These are phyloP conservation scores for Xestia xanthographa DNA, from an alignment of 2,888 invertebrate genomes.

Conservation along the genomic window DNA sequence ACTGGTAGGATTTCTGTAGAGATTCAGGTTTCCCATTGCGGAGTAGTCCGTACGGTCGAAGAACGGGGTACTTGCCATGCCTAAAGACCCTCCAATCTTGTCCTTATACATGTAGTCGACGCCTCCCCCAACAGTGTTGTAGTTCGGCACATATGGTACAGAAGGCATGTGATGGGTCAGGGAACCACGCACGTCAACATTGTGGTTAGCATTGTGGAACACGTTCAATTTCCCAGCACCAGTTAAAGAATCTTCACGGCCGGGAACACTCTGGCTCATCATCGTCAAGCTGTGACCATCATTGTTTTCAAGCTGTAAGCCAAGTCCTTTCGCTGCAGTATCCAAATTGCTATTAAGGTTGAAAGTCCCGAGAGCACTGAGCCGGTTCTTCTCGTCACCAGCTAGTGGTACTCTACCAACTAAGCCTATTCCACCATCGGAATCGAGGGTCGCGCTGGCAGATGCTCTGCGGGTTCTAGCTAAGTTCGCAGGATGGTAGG, in stretches of 20 bases:
- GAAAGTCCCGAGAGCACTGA: too few relatives aligned
- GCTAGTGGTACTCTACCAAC: too few relatives aligned
- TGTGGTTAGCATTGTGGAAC: constrained; percentile 32
- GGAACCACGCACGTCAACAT: constrained; percentile 48
- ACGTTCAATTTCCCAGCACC: constrained; percentile 48
- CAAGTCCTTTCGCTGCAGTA: too few relatives aligned
- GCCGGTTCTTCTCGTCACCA: too few relatives aligned
- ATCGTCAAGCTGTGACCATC: constrained; percentile 42
- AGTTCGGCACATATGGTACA: constrained; percentile 41
- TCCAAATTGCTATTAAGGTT: too few relatives aligned
- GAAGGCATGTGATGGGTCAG: constrained; percentile 54
- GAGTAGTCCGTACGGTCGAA: constrained; percentile 66
- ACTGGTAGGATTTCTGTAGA: constrained; percentile 49
- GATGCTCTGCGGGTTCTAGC: constrained; percentile 47
- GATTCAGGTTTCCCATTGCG: constrained; percentile 41
- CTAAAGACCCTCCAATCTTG: constrained; percentile 49
- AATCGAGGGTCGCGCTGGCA: constrained; percentile 38
- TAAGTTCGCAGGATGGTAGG: constrained; percentile 11
- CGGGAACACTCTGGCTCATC: constrained; percentile 33
- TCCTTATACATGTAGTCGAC: constrained; percentile 56
- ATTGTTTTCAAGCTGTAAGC: too few relatives aligned
- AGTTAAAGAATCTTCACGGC: constrained; percentile 14
- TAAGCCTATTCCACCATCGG: too few relatives aligned
- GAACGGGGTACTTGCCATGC: constrained; percentile 61
- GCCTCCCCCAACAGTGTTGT: constrained; percentile 60